Base-by-base conservation (phyloP, 2,888 invertebrate species). In the Hypomecis atomaria region DNA sequence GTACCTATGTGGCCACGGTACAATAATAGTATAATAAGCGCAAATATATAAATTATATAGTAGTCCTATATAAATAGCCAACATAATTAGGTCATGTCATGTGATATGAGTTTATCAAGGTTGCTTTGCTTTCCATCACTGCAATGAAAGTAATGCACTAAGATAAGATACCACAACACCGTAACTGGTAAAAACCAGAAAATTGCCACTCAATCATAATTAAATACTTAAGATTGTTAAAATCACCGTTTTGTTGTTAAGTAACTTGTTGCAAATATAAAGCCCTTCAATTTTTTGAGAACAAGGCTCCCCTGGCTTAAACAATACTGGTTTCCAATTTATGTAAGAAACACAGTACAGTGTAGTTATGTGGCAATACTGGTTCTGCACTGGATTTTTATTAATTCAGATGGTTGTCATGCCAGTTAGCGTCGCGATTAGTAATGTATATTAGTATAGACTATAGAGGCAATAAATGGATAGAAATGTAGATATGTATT, bases 341-440 rank as follows among this genome's bases (percentile, higher is more conserved):
- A 23, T 52, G 40, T 40, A 52, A 40, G 52, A 52, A 52, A 10
- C 4, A 5, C 11, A 4, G 9, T 50, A 9, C 38, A 50, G 13
- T 33, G 37, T 37, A 49, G 36, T 52, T 8, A 40, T 52, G 50
- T 40, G 40, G 40, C 10, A 23, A 50, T 40, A 52, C 40, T 52
- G 52, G 40, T 52, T 52, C 40, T 52, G 52, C 33, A 40, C 52
- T 52, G 52, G 6, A 40, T 52, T 37, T 49, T 11, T 11, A 8
- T 6, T 38, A 52, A 10, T 52, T 23, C 52, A 52, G 10, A 0
- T 23, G 37, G 50, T 38, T 52, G 40, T 40, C 33, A 52, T 52
- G 52, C 13, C 36, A 42, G 50, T 13, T 13, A 4, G 13, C 38
- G 8, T 4, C n/a, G n/a, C n/a, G n/a, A n/a, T n/a, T n/a, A n/a